A percentile compares a stretch with the other conserved stretches of the same genome.
Evolutionary conservation across 2,797 vertebrate species (phyloP).

Genomic region (Neopelma chrysocephalum): DNA sequence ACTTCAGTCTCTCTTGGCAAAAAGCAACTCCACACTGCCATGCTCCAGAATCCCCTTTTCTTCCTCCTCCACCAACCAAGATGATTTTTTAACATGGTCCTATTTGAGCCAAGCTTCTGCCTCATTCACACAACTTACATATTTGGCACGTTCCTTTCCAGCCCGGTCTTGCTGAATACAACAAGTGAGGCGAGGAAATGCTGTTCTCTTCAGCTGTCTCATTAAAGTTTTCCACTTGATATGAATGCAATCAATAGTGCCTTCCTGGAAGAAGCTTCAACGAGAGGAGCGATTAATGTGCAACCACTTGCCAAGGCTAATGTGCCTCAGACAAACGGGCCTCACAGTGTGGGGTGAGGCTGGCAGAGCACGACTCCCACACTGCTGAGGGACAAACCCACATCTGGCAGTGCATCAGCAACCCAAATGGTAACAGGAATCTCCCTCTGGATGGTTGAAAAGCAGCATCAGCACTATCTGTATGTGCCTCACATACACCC

Average conservation of each 20-base stretch:
- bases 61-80: not conserved
- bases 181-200: not conserved
- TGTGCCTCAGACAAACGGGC: not conserved
- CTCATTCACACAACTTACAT: not conserved
- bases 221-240: constrained; percentile 16
- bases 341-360: not conserved
- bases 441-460: not conserved
- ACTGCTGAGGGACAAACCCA: not conserved
- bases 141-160: not conserved
- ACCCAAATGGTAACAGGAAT: not conserved
- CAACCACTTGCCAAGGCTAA: not conserved
- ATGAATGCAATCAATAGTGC: not conserved
- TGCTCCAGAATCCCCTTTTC: not conserved
- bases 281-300: not conserved
- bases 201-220: constrained; percentile 7
- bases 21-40: not conserved
- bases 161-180: not conserved
- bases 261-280: constrained; percentile 25
- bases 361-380: not conserved
- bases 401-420: not conserved
- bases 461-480: not conserved
- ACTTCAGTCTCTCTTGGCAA: not conserved
- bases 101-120: not conserved
- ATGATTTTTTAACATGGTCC: not conserved
- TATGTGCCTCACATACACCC: not conserved